Percentiles rank a stretch among this genome's conserved stretches.
These are phyloP conservation scores for Spondyliosoma cantharus DNA, from an alignment of 2,797 vertebrate species.

Conservation along the genomic window DNA sequence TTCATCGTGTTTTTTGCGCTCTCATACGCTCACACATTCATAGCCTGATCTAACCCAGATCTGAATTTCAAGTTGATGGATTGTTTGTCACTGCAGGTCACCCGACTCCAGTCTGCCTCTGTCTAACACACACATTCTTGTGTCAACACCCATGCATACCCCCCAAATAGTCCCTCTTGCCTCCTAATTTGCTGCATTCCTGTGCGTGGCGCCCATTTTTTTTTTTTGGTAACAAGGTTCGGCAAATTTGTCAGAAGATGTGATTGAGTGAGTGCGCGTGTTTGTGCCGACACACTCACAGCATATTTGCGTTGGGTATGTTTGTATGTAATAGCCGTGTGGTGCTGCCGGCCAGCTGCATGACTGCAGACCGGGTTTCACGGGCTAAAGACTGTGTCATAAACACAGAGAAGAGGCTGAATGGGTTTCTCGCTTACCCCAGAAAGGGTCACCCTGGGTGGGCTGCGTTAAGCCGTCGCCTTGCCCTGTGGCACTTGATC, in stretches of 20 bases:
- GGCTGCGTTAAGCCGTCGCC: constrained; percentile 33
- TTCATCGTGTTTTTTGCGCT: background rate
- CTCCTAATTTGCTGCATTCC: constrained; percentile 6
- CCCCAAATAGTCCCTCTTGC: background rate
- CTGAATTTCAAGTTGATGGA: background rate
- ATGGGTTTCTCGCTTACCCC: constrained; percentile 46
- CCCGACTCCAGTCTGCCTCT: background rate
- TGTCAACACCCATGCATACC: background rate
- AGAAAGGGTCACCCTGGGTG: constrained; percentile 65
- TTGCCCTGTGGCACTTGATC: constrained; percentile 42
- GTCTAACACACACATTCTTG: background rate
- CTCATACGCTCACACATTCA: background rate
- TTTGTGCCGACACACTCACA: constrained; percentile 11
- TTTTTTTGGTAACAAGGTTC: constrained; percentile 28
- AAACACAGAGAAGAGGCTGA: constrained; percentile 62
- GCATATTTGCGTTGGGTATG: constrained; percentile 30
- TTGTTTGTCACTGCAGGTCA: background rate
- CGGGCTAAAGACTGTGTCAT: constrained; percentile 42
- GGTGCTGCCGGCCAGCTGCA: constrained; percentile 35
- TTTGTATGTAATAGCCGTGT: constrained; percentile 48
- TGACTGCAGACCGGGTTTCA: constrained; percentile 60
- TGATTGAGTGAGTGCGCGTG: constrained; percentile 8
- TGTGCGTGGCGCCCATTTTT: background rate
- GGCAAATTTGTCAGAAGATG: constrained; percentile 18
- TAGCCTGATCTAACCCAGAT: background rate